Percentiles rank a stretch among this genome's conserved stretches.
Conservation (phyloP, 64 coral and sea anemone genomes). For the Anthopleura sola region DNA sequence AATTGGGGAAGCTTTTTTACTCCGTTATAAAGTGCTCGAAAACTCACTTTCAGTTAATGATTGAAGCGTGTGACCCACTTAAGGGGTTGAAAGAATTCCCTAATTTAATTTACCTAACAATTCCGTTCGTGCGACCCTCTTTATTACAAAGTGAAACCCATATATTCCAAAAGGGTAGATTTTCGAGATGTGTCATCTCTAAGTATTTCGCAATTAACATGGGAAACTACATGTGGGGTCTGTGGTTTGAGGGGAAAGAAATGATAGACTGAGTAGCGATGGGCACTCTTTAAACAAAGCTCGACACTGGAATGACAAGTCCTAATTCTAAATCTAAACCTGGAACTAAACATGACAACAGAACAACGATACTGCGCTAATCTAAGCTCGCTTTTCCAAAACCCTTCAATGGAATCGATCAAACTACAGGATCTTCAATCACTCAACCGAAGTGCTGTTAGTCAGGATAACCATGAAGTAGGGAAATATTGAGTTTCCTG, state of each 20-base stretch:
- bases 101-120: conserved; percentile 89
- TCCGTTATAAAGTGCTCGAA: conserved; percentile 48
- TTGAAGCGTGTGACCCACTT: conserved; percentile 91
- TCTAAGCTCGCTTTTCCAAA: not conserved
- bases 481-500: conserved; percentile 48
- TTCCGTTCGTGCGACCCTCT: conserved; percentile 39
- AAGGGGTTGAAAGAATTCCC: conserved; percentile 97
- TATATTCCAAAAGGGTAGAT: conserved; percentile 23
- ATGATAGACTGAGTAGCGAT: conserved; percentile 7
- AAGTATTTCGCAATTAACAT: conserved; percentile 32
- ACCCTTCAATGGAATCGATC: conserved; percentile 16
- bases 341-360: conserved; percentile 40
- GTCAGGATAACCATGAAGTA: conserved; percentile 33
- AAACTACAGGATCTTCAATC: conserved; percentile 27
- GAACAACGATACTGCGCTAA: conserved; percentile 30
- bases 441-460: conserved; percentile 21
- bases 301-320: conserved; percentile 12
- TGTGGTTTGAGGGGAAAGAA: not conserved
- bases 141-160: not conserved
- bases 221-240: conserved; percentile 32
- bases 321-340: conserved; percentile 20
- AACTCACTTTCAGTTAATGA: conserved; percentile 80
- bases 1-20: not conserved
- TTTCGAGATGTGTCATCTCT: conserved; percentile 21
- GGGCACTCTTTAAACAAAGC: conserved; percentile 22